Conservation (phyloP, 35 echinoderm and acorn worm genomes). For the Heliocidaris erythrogramma region DNA sequence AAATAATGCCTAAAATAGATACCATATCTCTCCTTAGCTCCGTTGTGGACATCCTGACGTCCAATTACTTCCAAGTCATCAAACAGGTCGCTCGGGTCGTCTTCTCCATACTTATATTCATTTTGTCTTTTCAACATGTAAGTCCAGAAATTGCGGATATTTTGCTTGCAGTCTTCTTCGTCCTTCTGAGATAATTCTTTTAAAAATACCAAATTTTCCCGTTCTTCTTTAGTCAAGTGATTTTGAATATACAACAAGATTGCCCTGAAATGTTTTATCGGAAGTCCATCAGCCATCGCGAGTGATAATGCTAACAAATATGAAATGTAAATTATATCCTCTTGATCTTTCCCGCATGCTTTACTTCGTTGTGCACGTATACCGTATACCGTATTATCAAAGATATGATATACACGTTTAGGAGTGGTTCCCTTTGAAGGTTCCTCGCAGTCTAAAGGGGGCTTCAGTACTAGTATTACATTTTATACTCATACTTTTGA, state of each 20-base stretch:
- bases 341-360: too few species aligned
- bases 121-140: conserved; percentile 8
- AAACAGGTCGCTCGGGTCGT: not conserved
- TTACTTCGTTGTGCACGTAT: too few species aligned
- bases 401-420: too few species aligned
- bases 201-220: not conserved
- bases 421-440: too few species aligned
- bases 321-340: too few species aligned
- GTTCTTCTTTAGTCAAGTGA: not conserved
- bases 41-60: not conserved
- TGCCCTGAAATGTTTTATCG: not conserved
- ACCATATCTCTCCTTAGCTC: not conserved
- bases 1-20: not conserved
- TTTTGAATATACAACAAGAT: not conserved
- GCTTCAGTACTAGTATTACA: too few species aligned
- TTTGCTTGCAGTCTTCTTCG: not conserved
- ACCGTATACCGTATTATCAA: too few species aligned
- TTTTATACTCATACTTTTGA: too few species aligned
- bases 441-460: too few species aligned
- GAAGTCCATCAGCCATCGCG: not conserved
- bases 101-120: not conserved
- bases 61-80: not conserved
- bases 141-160: not conserved
- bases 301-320: not conserved
- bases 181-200: not conserved